Conservation (phyloP, 2,113 vertebrate species). For the Fulmarus glacialis region DNA sequence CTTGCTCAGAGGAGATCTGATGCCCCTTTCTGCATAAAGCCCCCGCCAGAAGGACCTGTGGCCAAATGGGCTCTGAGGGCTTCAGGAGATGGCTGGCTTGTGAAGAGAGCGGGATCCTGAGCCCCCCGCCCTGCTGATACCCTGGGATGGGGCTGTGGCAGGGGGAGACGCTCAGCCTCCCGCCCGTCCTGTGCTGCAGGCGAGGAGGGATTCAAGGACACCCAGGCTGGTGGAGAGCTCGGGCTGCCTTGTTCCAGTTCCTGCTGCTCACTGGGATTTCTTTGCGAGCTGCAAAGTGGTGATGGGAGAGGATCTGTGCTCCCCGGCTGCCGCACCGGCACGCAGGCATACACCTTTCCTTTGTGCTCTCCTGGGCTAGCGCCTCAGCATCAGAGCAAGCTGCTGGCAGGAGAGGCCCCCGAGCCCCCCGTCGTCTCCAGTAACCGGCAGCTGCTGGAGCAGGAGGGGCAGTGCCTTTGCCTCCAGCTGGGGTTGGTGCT, state of each 20-base stretch:
- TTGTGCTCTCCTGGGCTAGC: not conserved
- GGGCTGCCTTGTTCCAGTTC: not conserved
- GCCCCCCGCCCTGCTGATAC: not conserved
- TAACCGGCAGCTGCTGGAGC: not conserved
- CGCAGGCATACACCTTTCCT: not conserved
- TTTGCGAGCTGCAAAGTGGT: not conserved
- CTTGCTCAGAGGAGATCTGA: not conserved
- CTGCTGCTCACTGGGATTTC: constrained; percentile 18
- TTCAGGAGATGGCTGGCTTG: not conserved
- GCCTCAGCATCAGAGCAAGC: fast-evolving
- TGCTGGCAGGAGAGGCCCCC: fast-evolving
- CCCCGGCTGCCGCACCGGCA: fast-evolving
- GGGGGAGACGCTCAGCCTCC: not conserved
- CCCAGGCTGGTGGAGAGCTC: not conserved
- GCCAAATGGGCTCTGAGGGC: not conserved
- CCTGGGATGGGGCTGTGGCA: not conserved
- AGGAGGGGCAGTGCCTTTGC: not conserved
- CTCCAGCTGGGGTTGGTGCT: not conserved
- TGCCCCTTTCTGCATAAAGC: not conserved
- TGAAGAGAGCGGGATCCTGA: not conserved
- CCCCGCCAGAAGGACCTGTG: fast-evolving
- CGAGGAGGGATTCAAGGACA: not conserved
- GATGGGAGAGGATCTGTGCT: not conserved
- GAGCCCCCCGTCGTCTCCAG: fast-evolving
- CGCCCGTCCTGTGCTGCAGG: fast-evolving